Evolutionary conservation across 2,797 vertebrate genomes (phyloP), one percentile per base, ranked within the genome.

Genomic region (Schizopygopsis pylzovi): DNA sequence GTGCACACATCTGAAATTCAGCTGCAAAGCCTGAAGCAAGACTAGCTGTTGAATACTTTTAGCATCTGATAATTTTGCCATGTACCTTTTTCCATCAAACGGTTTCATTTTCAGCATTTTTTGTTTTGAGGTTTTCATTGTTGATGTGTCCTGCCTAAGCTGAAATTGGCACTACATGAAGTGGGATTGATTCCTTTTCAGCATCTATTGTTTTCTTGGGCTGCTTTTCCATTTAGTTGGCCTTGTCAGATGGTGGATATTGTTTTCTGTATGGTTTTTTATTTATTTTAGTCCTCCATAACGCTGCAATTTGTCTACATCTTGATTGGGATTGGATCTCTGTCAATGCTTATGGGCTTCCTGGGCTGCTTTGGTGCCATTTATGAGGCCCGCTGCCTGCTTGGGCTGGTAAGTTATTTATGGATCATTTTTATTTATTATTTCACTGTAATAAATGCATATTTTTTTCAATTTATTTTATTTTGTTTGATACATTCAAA

Each of bases 321-420:
- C 91, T 93, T 98, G 83, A 96, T 97, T 0, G 92, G 91, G 1
- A 96, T 99, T 52, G 98, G 98, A 0, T 93, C 95, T 0, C 85
- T 98, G 82, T 96, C 98, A 11, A 97, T 99, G 96, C 89, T 97
- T 89, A 97, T 99, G 97, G 97, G 98, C n/a, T 97, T 99, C 94
- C 95, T 99, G 65, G 98, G 98, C 85, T 99, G 98, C 90, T 83
- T 99, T 0, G 98, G 98, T 12, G 97, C 97, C 0, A 96, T 99
- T 92, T 98, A 97, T 1, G 98, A 99, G 92, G 93, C 98, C 70
- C 96, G 97, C 54, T 99, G 97, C 90, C 95, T 99, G 78, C 94
- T 99, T 89, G 97, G 96, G 75, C 91, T 98, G 97, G 98, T 99
- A 91, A 98, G 97, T 92, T 87, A 47, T 33, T 33, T 33, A 33